These are phyloP conservation scores for Acanthacorydalis orientalis DNA, from an alignment of 2,888 invertebrate species.

Conservation along the genomic window DNA sequence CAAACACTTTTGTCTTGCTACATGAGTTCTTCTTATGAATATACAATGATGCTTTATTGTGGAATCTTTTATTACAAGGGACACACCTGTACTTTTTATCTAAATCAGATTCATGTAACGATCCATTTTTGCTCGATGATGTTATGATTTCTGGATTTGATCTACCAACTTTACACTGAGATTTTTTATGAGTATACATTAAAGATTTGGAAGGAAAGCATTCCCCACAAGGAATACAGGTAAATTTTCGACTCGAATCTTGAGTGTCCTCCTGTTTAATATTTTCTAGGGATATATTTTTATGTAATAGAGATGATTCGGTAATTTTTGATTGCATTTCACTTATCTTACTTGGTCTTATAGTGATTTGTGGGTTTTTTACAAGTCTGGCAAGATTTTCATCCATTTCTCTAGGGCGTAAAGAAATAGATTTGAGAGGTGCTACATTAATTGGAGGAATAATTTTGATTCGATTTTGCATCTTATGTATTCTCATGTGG, in stretches of 20 bases:
- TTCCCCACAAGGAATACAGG: conserved; percentile 4
- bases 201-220: conserved; percentile 1
- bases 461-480: neutral
- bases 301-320: neutral
- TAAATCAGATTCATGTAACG: neutral
- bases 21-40: conserved; percentile 28
- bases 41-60: conserved; percentile 26
- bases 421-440: neutral
- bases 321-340: neutral
- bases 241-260: neutral
- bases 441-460: neutral
- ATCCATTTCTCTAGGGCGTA: neutral
- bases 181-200: conserved; percentile 4
- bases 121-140: neutral
- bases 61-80: conserved; percentile 25
- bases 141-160: neutral
- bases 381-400: conserved; percentile 4
- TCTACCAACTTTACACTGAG: neutral
- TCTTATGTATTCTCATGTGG: conserved; percentile 5
- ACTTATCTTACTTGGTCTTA: conserved; percentile 1
- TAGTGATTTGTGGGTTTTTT: conserved; percentile 2
- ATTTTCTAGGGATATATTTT: neutral
- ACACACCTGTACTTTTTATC: conserved; percentile 22
- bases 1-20: conserved; percentile 16
- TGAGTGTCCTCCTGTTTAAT: neutral